Evolutionary conservation across 2,888 invertebrate species (phyloP).

Genomic region (Lasioglossum oenotherae): DNA sequence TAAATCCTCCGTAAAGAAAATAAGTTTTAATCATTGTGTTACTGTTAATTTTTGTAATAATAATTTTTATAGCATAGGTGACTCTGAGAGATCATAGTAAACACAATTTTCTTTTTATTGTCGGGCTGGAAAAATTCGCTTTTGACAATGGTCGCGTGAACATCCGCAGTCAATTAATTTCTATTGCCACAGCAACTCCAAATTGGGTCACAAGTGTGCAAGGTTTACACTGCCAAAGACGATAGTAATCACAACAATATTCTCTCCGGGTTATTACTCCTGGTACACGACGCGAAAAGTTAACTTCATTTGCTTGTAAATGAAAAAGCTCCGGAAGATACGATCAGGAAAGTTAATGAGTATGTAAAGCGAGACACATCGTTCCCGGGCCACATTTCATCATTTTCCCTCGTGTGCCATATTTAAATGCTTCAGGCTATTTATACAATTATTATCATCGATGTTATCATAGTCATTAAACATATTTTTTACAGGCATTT

Average conservation of each 20-base stretch:
- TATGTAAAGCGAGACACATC: slow-evolving; percentile 21
- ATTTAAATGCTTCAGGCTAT: background rate
- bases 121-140: background rate
- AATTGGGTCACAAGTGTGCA: background rate
- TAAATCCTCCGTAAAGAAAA: background rate
- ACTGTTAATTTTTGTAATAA: background rate
- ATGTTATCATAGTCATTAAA: background rate
- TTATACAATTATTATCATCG: background rate
- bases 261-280: slow-evolving; percentile 17
- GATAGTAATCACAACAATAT: slow-evolving; percentile 4
- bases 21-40: background rate
- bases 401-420: background rate
- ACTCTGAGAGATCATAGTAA: background rate
- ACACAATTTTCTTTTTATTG: background rate
- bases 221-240: background rate
- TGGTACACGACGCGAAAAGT: background rate
- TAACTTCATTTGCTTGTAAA: slow-evolving; percentile 24
- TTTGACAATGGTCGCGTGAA: background rate
- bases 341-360: slow-evolving; percentile 15
- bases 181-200: background rate
- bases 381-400: slow-evolving; percentile 6
- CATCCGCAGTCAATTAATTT: background rate
- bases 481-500: background rate
- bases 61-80: background rate
- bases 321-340: slow-evolving; percentile 10